Base-by-base conservation (phyloP, 2,888 invertebrate species). In the Mythimna albipuncta region DNA sequence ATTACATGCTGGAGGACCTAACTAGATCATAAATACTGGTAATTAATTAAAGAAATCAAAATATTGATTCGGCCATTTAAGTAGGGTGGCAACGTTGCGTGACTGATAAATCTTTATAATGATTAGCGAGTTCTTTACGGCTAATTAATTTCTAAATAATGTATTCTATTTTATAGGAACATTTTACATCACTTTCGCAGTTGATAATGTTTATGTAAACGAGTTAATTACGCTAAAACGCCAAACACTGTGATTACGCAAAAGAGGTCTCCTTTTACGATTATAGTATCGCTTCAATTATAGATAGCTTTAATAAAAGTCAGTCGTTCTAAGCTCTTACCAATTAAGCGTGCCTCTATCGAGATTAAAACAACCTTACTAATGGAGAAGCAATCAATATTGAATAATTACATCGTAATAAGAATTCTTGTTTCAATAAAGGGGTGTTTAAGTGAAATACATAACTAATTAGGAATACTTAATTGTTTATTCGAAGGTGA, bases 271-370 rank as follows among this genome's bases (percentile, higher is more conserved):
- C 72, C 75, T 82, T 84, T 80, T 72, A 81, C 78, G 73, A 77
- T 47, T 79, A 82, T 64, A 74, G 68, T 84, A 85, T 87, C 82
- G 74, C 71, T 72, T 79, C 81, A 85, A 86, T 84, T 84, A 87
- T 68, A 85, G 85, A 86, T 85, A 87, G 81, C 77, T 81, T 85
- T 85, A 78, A 86, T 82, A 78, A 81, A 82, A 77, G 74, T 80
- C 66, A 79, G 58, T 69, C 65, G 73, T 69, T 68, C 64, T 75
- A 80, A 76, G 72, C 75, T 77, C 82, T 79, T 70, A 66, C 77
- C 75, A 79, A 83, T 85, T 85, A 85, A 81, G 26, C 64, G 63
- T 61, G 75, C 61, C n/a, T 63, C 74, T 72, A 58, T 64, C 62
- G 69, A 61, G 68, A 64, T 77, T 76, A 68, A 72, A 76, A 72